Evolutionary conservation across 2,888 invertebrate genomes (phyloP), one percentile per base, ranked within the genome.

Genomic region (Odontomyia ornata): DNA sequence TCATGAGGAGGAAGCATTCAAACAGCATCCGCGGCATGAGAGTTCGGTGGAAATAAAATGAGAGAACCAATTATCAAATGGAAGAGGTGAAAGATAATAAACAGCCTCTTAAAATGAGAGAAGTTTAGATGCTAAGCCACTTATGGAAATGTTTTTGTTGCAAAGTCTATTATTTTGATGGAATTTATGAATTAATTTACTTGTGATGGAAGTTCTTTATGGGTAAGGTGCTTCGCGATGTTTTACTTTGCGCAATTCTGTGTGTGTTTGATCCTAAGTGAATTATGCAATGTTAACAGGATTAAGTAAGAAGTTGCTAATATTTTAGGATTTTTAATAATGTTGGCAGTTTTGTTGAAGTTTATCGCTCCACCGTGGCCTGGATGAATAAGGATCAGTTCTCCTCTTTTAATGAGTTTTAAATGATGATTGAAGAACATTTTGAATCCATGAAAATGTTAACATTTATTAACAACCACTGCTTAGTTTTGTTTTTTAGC

Each of bases 171-270:
- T 28, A 25, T 60, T 21, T 25, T 15, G 28, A 30, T 15, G 64
- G 30, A 64, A 64, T 64, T 64, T 64, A 64, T 64, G 64, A 30
- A 64, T 64, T 64, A 27, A 64, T 64, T 64, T n/a, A n/a, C 28
- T 52, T 4, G 15, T n/a, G 13, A 52, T 52, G 52, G 18, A 52
- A 9, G 52, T 52, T 52, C 3, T 52, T 52, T 52, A 15, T 15
- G 15, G 2, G 7, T 18, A 9, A 52, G 3, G 52, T 52, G 52
- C 18, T 52, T 52, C 13, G 7, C 13, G 4, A 15, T 52, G 52
- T 52, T 13, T n/a, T n/a, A n/a, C 52, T 52, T 15, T 52, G 4
- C 36, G 9, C 36, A 5, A 5, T 3, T 36, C 36, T 36, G 36
- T 36, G 36, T 9, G 9, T 36, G 36, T 3, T 9, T 3, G 36